Conservation (phyloP, 2,113 vertebrate genomes). For the Forbesichthys agassizii region DNA sequence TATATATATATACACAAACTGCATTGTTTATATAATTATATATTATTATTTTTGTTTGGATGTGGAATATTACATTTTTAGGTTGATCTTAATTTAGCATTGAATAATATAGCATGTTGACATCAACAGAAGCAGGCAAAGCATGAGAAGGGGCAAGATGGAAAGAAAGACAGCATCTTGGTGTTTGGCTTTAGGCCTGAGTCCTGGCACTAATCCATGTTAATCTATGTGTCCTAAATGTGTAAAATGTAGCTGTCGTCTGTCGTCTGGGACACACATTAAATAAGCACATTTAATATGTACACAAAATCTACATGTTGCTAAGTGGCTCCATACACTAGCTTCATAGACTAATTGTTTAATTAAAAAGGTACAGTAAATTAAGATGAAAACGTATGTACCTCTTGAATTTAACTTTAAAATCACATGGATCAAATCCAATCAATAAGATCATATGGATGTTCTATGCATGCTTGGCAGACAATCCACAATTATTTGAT, state of each 20-base stretch:
- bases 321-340: slow-evolving; percentile 32
- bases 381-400: neutral
- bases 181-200: slow-evolving; percentile 58
- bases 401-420: neutral
- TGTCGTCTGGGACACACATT: slow-evolving; percentile 64
- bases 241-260: slow-evolving; percentile 62
- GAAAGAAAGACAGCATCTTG: slow-evolving; percentile 53
- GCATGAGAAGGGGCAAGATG: slow-evolving; percentile 16
- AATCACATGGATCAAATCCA: neutral
- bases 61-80: neutral
- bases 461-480: neutral
- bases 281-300: slow-evolving; percentile 42
- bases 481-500: too few relatives aligned
- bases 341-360: neutral
- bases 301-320: slow-evolving; percentile 29
- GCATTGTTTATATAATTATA: too few relatives aligned
- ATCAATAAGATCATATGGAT: neutral
- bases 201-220: slow-evolving; percentile 73
- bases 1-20: neutral
- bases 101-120: neutral
- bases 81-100: neutral
- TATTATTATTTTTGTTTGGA: too few relatives aligned
- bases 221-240: slow-evolving; percentile 77
- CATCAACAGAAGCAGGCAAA: slow-evolving; percentile 2
- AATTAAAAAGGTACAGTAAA: slow-evolving; percentile 19